Evolutionary conservation across 30 jellyfish, hydroid and myxozoan genomes (phyloP), one percentile per base, ranked within the genome.

Genomic region (Sanderia malayensis): DNA sequence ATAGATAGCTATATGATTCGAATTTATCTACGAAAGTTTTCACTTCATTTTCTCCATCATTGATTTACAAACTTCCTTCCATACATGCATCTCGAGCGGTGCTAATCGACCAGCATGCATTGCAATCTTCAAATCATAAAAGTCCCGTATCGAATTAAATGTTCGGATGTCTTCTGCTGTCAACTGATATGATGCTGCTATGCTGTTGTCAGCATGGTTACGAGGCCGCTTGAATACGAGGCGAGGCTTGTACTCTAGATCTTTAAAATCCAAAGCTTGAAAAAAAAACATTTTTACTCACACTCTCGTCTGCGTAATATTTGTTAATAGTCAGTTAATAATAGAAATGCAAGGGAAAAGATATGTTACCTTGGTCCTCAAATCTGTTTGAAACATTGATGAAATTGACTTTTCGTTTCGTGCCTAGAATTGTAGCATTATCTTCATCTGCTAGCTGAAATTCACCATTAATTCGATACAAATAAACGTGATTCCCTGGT

Each of bases 51-150:
- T n/a, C n/a, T n/a, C 69, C 3, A 74, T 74, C 87, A 76, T 62
- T 63, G 44, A 72, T 32, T 76, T 62, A 18, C 33, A 75, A 67
- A 76, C 80, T 61, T 80, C 63, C n/a, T 62, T 62, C 87, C 87
- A 76, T 0, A 76, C 57, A n/a, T 45, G 22, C 33, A 23, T 76
- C 29, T 76, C 87, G 62, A 76, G 53, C 19, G 87, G 87, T 27
- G 87, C 53, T 27, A 76, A 75, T 15, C 67, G 53, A 7, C 64
- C 81, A 15, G 79, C 66, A 63, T 61, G 23, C 72, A 76, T 62
- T 0, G 80, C 23, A 28, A 61, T 76, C 22, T 76, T 76, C 63
- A 76, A 37, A 0, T 64, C 60, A 25, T 76, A 76, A 68, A 61
- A 31, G 21, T 63, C 87, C 73, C 57, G 46, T 21, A 65, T 55